Evolutionary conservation across 2,797 vertebrate species (phyloP), one percentile per base, ranked within the genome.

Genomic region (Cyprinella venusta): DNA sequence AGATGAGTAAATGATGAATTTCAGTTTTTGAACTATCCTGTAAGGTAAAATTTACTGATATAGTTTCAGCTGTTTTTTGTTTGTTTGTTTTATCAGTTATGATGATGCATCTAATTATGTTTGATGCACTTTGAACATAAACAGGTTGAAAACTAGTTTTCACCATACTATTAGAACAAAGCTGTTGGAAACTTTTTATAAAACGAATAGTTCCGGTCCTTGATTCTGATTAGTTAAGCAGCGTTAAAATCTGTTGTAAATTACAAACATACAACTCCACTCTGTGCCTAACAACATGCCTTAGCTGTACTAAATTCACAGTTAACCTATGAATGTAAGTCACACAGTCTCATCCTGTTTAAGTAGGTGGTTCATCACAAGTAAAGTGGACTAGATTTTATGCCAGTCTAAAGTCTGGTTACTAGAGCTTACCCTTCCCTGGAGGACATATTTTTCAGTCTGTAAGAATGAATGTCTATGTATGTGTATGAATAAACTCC

Each of bases 401-500:
- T 45, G 26, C 4, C 26, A 33, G 71, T 56, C 30, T 56, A 52
- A 75, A 15, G 12, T n/a, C 50, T 56, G 59, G 40, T 65, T 48
- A 64, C 26, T 48, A 33, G 42, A 36, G 7, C 52, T 45, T 24
- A 48, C 24, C 26, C 19, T 61, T 50, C 70, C 59, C 70, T 40
- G 4, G 69, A 81, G 80, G 9, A 36, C 24, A 12, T 56, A 30
- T 82, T 75, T 63, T 68, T 6, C 18, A 81, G 54, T 40, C 45
- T 77, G 45, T 67, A 21, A 68, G 50, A 79, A 61, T 72, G 69
- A 40, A 70, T 21, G 69, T 79, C 54, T 79, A 79, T 84, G 52
- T 50, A 79, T 79, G 30, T 79, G 65, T 54, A 42, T 71, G 50
- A 56, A 72, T 45, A 59, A 81, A 67, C 42, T 75, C 45, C 16